These are phyloP conservation scores for Lepilemur septentrionalis DNA, from an alignment of 2,797 vertebrate species.

Conservation along the genomic window DNA sequence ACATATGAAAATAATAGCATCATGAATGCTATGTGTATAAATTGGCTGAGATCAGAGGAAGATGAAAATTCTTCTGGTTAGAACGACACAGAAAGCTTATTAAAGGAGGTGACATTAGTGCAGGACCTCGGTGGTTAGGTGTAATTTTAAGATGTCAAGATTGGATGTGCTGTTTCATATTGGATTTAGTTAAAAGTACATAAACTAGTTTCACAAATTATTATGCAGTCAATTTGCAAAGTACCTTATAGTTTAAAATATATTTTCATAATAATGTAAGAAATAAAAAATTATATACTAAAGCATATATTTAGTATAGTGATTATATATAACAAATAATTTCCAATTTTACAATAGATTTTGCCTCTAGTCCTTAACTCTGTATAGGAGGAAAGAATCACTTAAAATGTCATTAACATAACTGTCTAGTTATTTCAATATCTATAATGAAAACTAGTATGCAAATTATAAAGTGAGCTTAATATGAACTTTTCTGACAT, in stretches of 20 bases:
- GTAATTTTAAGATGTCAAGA: not conserved
- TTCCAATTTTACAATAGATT: not conserved
- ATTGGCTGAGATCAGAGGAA: not conserved
- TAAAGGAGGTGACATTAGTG: not conserved
- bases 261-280: not conserved
- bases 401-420: not conserved
- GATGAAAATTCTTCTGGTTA: not conserved
- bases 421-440: not conserved
- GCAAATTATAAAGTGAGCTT: not conserved
- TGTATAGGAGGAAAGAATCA: not conserved
- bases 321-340: conserved; percentile 7
- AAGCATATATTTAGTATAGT: not conserved
- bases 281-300: not conserved
- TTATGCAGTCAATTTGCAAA: not conserved
- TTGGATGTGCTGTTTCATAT: not conserved
- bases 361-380: not conserved
- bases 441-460: not conserved
- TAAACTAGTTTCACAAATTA: not conserved
- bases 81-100: not conserved
- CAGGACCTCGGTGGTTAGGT: not conserved
- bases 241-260: not conserved
- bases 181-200: not conserved
- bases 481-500: not conserved
- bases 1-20: not conserved
- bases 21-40: not conserved